phyloP scores from a whole-genome alignment of 1,140 invertebrate species.

The Platyscapa corneri region DNA sequence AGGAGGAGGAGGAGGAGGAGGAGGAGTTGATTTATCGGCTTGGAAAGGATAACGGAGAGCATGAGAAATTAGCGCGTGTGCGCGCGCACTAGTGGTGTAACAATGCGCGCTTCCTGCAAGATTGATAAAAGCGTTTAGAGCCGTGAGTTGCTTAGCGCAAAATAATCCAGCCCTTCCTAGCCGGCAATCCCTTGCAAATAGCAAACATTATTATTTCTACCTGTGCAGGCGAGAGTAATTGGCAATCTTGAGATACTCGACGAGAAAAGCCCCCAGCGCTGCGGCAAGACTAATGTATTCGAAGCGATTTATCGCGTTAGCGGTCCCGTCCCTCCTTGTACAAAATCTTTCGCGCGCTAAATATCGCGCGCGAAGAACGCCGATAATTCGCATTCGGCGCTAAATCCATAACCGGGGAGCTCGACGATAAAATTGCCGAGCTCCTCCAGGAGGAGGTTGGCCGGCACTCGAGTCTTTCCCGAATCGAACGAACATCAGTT shows the following conservation, averaged over 20 bases:
- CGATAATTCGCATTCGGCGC: too few relatives aligned
- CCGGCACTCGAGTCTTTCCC: too few relatives aligned
- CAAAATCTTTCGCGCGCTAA: too few relatives aligned
- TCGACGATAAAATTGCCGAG: too few relatives aligned
- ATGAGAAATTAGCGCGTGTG: background rate
- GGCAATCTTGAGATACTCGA: background rate
- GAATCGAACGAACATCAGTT: background rate
- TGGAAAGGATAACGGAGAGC: background rate
- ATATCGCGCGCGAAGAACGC: too few relatives aligned
- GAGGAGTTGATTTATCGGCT: slow-evolving; percentile 7
- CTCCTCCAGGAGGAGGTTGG: too few relatives aligned
- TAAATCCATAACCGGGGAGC: too few relatives aligned
- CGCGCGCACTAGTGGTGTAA: too few relatives aligned
- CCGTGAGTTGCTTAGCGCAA: background rate
- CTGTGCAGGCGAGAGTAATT: background rate
- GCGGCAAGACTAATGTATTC: background rate
- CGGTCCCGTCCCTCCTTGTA: too few relatives aligned
- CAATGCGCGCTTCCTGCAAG: background rate
- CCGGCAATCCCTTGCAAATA: background rate
- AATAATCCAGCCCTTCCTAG: too few relatives aligned
- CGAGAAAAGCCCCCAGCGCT: background rate
- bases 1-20: background rate
- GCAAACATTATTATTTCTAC: background rate
- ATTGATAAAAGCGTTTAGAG: background rate
- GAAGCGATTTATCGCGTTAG: background rate